Conservation (phyloP, 1,140 invertebrate genomes). For the Drosophila bocqueti region DNA sequence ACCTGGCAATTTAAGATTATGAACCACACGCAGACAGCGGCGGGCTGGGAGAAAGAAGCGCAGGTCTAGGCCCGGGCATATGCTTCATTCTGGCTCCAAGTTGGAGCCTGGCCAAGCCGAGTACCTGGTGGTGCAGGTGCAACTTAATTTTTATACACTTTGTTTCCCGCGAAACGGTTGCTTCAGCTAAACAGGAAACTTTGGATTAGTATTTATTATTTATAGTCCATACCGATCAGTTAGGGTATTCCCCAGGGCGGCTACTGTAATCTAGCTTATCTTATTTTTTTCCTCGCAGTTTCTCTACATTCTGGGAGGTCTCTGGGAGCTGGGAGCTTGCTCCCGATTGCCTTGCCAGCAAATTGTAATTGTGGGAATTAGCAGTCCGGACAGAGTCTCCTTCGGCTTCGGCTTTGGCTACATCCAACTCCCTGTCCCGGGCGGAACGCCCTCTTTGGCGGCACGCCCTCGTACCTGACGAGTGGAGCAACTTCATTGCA, state of each 20-base stretch:
- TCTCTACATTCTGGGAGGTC: constrained; percentile 41
- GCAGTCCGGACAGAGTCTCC: constrained; percentile 55
- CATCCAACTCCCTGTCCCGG: background rate
- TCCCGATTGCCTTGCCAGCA: constrained; percentile 80
- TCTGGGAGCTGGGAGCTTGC: constrained; percentile 26
- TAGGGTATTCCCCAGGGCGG: background rate
- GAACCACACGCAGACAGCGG: constrained; percentile 70
- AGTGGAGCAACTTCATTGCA: constrained; percentile 74
- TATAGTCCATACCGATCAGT: background rate
- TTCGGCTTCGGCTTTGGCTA: background rate
- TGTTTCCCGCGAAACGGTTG: background rate
- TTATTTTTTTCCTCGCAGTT: background rate
- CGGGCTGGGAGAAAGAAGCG: background rate
- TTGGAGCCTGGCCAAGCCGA: constrained; percentile 61
- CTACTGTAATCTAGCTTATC: background rate
- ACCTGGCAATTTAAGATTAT: constrained; percentile 79
- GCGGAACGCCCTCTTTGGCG: constrained; percentile 23
- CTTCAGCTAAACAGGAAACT: background rate
- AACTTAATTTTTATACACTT: constrained; percentile 31
- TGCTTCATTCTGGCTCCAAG: constrained; percentile 42
- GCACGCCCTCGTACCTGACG: constrained; percentile 31
- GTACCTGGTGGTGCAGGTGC: constrained; percentile 35
- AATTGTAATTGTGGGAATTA: constrained; percentile 83
- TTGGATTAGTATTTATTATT: no score
- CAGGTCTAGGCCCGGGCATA: constrained; percentile 70